Conservation (phyloP, 1,140 invertebrate genomes). For the Drosophila orena region DNA sequence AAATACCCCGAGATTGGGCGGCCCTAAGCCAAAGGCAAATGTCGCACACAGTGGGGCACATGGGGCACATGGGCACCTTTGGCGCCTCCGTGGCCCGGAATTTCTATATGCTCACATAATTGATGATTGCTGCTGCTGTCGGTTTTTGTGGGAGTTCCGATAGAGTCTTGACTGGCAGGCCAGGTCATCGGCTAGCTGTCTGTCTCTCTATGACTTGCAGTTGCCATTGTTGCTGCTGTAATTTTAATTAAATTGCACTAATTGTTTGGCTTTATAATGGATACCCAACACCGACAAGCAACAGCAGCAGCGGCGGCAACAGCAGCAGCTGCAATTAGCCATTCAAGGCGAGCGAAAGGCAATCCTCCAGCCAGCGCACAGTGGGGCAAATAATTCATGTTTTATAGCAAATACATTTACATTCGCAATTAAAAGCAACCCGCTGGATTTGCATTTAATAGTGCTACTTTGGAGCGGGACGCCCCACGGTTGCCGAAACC, state of each 20-base stretch:
- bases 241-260: constrained; percentile 81
- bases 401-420: constrained; percentile 62
- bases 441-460: constrained; percentile 76
- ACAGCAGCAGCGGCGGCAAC: constrained; percentile 3
- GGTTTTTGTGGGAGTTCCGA: constrained; percentile 12
- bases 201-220: constrained; percentile 66
- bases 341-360: constrained; percentile 64
- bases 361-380: constrained; percentile 34
- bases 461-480: constrained; percentile 45
- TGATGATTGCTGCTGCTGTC: constrained; percentile 42
- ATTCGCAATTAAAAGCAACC: constrained; percentile 67
- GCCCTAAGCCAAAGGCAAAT: constrained; percentile 41
- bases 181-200: constrained; percentile 62
- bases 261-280: constrained; percentile 76
- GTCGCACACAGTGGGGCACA: constrained; percentile 65
- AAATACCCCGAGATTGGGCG: constrained; percentile 13
- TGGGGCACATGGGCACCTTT: constrained; percentile 39
- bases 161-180: constrained; percentile 60
- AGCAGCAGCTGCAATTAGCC: constrained; percentile 63
- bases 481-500: constrained; percentile 44
- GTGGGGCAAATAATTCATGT: constrained; percentile 55
- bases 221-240: constrained; percentile 51
- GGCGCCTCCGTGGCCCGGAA: constrained; percentile 45
- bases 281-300: constrained; percentile 49
- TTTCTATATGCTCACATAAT: constrained; percentile 46